Percentiles rank a stretch among this genome's conserved stretches.
These are phyloP conservation scores for Melanostigma gelatinosum DNA, from an alignment of 2,113 vertebrate species.

Conservation along the genomic window DNA sequence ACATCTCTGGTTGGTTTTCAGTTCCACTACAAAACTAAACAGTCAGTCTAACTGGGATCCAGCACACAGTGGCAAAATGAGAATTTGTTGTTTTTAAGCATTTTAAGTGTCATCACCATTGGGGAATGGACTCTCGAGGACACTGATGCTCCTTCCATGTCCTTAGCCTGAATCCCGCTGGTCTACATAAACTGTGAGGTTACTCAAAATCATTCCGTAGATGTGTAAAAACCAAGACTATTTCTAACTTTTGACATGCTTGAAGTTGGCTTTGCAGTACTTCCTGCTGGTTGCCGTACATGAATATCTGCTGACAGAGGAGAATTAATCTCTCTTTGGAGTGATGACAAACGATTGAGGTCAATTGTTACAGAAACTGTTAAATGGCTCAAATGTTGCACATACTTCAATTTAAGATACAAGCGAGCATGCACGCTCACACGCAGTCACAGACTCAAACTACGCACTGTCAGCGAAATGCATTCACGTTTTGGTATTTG, in stretches of 20 bases:
- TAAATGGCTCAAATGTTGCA: conserved; percentile 27
- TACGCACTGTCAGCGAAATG: conserved; percentile 55
- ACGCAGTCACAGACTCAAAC: neutral
- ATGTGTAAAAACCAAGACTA: neutral
- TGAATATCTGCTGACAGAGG: conserved; percentile 19
- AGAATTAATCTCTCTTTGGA: conserved; percentile 11
- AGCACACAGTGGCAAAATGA: conserved; percentile 3
- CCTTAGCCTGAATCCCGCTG: conserved; percentile 24
- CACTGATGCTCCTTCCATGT: conserved; percentile 24
- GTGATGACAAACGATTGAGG: conserved; percentile 19
- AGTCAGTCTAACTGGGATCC: neutral
- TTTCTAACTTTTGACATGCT: conserved; percentile 23
- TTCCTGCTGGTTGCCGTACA: neutral
- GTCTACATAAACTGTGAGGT: conserved; percentile 22
- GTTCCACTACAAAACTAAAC: neutral
- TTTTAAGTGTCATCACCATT: conserved; percentile 11
- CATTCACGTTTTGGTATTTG: conserved; percentile 50
- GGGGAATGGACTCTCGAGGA: conserved; percentile 9
- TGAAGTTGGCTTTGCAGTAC: conserved; percentile 10
- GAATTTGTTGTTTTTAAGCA: conserved; percentile 15
- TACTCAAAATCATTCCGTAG: neutral
- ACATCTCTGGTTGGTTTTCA: no score
- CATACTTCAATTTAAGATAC: conserved; percentile 9
- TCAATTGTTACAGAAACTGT: conserved; percentile 24
- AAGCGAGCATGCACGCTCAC: neutral